phyloP scores from a whole-genome alignment of 1,140 invertebrate species.

The Matsumurasca onukii region DNA sequence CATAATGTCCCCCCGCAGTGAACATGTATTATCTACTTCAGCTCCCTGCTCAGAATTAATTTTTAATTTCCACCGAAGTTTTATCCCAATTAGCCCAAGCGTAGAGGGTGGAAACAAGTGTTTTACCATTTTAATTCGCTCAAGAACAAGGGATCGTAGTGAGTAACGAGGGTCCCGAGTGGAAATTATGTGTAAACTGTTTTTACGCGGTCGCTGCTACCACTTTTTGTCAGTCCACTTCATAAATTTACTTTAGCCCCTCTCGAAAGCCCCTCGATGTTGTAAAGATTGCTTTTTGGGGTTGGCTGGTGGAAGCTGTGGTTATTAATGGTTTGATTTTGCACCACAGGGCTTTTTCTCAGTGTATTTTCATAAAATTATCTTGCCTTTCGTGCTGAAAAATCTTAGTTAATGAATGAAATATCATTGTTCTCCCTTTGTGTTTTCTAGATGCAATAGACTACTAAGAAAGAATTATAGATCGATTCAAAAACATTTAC shows the following conservation, averaged over 20 bases:
- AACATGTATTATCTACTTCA: constrained; percentile 27
- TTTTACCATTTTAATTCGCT: constrained; percentile 36
- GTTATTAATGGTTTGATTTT: constrained; percentile 16
- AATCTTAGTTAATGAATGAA: too few species aligned
- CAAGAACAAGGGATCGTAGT: constrained; percentile 24
- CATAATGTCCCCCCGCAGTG: constrained; percentile 1
- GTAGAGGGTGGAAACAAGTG: neutral
- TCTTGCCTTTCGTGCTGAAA: too few species aligned
- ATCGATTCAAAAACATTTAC: too few species aligned
- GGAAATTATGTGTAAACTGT: constrained; percentile 32
- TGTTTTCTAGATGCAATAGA: too few species aligned
- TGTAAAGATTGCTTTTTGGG: neutral
- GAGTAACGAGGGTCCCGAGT: constrained; percentile 24
- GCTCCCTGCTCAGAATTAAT: constrained; percentile 8
- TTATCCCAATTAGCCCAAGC: constrained; percentile 30
- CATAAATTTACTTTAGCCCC: constrained; percentile 11
- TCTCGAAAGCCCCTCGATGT: neutral
- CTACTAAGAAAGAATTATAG: too few species aligned
- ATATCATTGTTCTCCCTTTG: too few species aligned
- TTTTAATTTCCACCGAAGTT: constrained; percentile 33
- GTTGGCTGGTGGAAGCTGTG: neutral
- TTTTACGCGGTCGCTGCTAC: constrained; percentile 20
- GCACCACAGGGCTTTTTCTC: neutral
- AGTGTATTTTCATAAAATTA: neutral
- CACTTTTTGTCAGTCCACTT: constrained; percentile 18